A percentile compares a stretch with the other conserved stretches of the same genome.
Conservation (phyloP, 2,797 vertebrate genomes). For the Synanceia verrucosa region DNA sequence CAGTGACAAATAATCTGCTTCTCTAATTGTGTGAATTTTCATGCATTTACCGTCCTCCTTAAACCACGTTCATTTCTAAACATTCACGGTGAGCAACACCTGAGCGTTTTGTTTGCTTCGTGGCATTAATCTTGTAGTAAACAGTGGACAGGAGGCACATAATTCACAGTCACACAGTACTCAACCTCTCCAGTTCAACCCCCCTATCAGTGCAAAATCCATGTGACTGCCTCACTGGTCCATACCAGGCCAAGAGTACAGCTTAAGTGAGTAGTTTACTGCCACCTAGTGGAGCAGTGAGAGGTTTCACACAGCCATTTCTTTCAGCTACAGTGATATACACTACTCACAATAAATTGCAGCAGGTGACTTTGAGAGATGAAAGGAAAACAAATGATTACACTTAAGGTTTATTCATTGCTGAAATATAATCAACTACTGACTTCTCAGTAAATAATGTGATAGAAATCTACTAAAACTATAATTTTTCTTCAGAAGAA, state of each 20-base stretch:
- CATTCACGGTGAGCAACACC: not conserved
- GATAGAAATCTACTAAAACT: constrained; percentile 86
- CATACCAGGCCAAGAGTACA: constrained; percentile 45
- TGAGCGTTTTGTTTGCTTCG: constrained; percentile 22
- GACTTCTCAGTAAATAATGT: constrained; percentile 87
- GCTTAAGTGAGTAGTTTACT: constrained; percentile 67
- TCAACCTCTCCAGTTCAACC: constrained; percentile 48
- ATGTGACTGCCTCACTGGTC: constrained; percentile 78
- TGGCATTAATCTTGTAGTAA: constrained; percentile 41
- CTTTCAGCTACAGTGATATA: not conserved
- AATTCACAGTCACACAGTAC: constrained; percentile 46
- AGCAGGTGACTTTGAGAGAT: too few relatives aligned
- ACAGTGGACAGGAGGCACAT: constrained; percentile 47
- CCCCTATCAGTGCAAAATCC: constrained; percentile 70
- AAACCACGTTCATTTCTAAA: not conserved
- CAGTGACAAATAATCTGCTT: not conserved
- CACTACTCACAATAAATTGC: too few relatives aligned
- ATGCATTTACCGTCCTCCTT: not conserved
- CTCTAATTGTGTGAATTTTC: too few relatives aligned
- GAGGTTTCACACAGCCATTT: constrained; percentile 19
- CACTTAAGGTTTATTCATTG: constrained; percentile 87
- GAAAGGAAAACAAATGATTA: constrained; percentile 73
- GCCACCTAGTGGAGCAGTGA: constrained; percentile 79
- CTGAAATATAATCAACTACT: constrained; percentile 87
- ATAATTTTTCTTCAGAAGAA: constrained; percentile 79